phyloP scores from a whole-genome alignment of 2,797 vertebrate species.

The Ptychadena robeensis region DNA sequence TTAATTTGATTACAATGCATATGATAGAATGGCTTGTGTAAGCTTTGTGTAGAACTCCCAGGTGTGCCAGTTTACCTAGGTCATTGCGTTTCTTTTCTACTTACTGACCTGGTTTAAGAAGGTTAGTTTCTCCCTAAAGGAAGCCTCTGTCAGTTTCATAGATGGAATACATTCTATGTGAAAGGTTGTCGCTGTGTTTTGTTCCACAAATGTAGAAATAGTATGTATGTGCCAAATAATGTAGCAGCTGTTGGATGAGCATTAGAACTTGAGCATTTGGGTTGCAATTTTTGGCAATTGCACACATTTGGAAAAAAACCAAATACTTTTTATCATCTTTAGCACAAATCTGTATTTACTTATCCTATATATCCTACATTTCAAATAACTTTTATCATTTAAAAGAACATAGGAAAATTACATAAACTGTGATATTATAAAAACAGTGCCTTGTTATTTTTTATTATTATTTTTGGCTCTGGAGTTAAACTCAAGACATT shows the following conservation, averaged over 20 bases:
- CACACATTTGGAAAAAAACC: too few species aligned
- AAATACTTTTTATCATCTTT: too few species aligned
- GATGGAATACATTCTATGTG: conserved; percentile 14
- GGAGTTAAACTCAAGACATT: too few species aligned
- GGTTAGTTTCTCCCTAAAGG: conserved; percentile 34
- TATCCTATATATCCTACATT: too few species aligned
- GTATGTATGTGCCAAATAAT: conserved; percentile 13
- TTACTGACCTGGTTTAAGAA: conserved; percentile 23
- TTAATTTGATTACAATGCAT: neutral
- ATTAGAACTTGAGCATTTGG: neutral
- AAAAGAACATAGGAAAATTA: too few species aligned
- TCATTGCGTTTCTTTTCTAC: conserved; percentile 6
- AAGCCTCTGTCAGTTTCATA: conserved; percentile 26
- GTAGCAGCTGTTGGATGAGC: conserved; percentile 20
- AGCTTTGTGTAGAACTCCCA: neutral
- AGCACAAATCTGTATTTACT: too few species aligned
- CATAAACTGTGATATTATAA: too few species aligned
- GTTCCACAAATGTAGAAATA: conserved; percentile 1
- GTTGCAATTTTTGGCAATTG: too few species aligned
- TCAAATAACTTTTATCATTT: too few species aligned
- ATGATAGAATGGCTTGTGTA: neutral
- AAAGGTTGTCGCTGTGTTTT: conserved; percentile 28
- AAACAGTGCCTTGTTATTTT: too few species aligned
- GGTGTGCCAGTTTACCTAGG: conserved; percentile 9
- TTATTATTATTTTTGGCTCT: too few species aligned